Percentiles rank a stretch among this genome's conserved stretches.
Conservation (phyloP, 2,888 invertebrate species). For the Hanleya hanleyi region DNA sequence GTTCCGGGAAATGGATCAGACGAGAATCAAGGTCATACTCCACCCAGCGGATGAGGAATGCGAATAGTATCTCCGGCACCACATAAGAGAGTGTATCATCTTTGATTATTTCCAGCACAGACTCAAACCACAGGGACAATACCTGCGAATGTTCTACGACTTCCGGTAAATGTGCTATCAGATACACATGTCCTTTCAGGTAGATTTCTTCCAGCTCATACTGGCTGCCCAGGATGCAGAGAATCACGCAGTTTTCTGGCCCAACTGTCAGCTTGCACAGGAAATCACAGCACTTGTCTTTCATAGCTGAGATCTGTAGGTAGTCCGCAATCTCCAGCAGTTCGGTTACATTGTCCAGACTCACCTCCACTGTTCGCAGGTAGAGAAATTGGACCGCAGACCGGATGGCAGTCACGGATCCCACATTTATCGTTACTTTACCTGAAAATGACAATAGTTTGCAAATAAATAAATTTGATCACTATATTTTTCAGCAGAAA, state of each 20-base stretch:
- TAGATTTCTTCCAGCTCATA: slow-evolving; percentile 54
- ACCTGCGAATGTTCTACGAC: slow-evolving; percentile 48
- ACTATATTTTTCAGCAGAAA: too few species aligned
- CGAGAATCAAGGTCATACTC: slow-evolving; percentile 43
- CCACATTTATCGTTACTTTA: slow-evolving; percentile 44
- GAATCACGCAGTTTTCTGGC: slow-evolving; percentile 50
- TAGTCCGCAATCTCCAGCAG: slow-evolving; percentile 58
- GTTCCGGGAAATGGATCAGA: slow-evolving; percentile 38
- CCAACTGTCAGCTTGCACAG: slow-evolving; percentile 42
- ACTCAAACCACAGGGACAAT: slow-evolving; percentile 48
- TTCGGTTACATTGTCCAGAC: slow-evolving; percentile 41
- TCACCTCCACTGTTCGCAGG: slow-evolving; percentile 44
- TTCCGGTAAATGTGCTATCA: slow-evolving; percentile 54
- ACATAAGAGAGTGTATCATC: slow-evolving; percentile 52
- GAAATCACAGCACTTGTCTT: slow-evolving; percentile 46
- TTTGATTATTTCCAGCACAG: slow-evolving; percentile 46
- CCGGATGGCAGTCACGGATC: slow-evolving; percentile 44
- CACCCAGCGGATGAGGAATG: slow-evolving; percentile 54
- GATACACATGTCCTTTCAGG: slow-evolving; percentile 44
- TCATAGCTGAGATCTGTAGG: slow-evolving; percentile 55
- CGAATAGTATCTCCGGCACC: slow-evolving; percentile 46
- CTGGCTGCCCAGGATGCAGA: slow-evolving; percentile 49
- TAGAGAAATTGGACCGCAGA: slow-evolving; percentile 54
- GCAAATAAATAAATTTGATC: too few species aligned
- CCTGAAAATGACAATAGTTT: slow-evolving; percentile 45